A percentile compares a stretch with the other conserved stretches of the same genome.
Conservation (phyloP, 2,797 vertebrate genomes). For the Chloroceryle inda region DNA sequence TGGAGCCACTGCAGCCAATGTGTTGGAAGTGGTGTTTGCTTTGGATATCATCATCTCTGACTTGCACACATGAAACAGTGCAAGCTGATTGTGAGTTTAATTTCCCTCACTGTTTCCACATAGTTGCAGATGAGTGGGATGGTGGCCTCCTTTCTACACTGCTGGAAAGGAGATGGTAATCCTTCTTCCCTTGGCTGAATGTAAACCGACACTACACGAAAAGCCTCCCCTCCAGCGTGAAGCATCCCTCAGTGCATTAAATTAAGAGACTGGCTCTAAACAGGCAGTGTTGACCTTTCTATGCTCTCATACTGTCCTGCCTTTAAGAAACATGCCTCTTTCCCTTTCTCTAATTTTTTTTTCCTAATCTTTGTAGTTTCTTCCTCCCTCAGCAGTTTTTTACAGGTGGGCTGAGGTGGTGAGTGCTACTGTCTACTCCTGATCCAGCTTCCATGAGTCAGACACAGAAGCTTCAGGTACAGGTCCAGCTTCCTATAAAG, state of each 20-base stretch:
- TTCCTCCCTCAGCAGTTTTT: neutral
- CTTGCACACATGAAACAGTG: neutral
- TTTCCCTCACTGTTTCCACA: constrained; percentile 53
- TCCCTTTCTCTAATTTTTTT: neutral
- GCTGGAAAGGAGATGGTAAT: constrained; percentile 34
- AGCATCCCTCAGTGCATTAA: neutral
- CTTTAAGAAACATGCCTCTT: neutral
- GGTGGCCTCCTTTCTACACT: constrained; percentile 56
- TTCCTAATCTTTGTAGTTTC: neutral
- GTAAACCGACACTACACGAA: neutral
- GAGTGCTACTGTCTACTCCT: neutral
- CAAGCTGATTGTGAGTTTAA: neutral
- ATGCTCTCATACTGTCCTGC: neutral
- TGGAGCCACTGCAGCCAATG: neutral
- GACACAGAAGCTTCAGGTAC: neutral
- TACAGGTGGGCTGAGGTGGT: neutral
- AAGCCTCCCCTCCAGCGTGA: constrained; percentile 8
- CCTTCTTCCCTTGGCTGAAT: constrained; percentile 3
- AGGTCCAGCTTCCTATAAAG: neutral
- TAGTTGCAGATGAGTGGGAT: constrained; percentile 40
- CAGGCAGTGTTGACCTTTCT: constrained; percentile 22
- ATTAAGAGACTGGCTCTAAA: constrained; percentile 14
- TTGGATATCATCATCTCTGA: neutral
- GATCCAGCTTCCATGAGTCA: neutral
- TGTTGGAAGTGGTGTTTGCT: neutral